Conservation (phyloP, 2,113 vertebrate species). For the Ageneiosus marmoratus region DNA sequence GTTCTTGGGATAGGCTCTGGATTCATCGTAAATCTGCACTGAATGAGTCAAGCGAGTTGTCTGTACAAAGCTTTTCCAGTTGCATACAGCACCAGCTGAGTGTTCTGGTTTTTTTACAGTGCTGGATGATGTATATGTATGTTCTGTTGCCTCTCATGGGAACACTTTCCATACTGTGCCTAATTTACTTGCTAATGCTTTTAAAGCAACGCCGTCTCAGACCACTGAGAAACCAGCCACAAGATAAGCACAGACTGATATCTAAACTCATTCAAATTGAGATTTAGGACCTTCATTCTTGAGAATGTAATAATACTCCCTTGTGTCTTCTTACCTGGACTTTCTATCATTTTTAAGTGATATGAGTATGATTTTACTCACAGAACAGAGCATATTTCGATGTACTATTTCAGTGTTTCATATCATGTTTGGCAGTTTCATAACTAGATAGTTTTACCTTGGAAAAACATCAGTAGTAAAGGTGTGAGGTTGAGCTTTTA, state of each 20-base stretch:
- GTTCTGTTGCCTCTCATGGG: neutral
- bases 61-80: neutral
- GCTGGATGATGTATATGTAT: neutral
- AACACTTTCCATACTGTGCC: neutral
- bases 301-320: neutral
- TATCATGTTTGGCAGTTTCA: neutral
- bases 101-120: neutral
- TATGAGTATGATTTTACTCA: neutral
- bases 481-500: neutral
- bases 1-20: neutral
- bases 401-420: neutral
- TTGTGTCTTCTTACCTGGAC: neutral
- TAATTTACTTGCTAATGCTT: conserved; percentile 35
- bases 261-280: neutral
- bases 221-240: neutral
- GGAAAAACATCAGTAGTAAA: neutral
- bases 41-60: neutral
- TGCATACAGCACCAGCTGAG: neutral
- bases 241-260: neutral
- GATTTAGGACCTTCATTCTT: neutral
- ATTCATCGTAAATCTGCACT: neutral
- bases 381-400: neutral
- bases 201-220: conserved; percentile 6
- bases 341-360: neutral
- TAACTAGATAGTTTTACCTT: neutral